Evolutionary conservation across 2,888 invertebrate genomes (phyloP).

Genomic region (Brachyptera risi): DNA sequence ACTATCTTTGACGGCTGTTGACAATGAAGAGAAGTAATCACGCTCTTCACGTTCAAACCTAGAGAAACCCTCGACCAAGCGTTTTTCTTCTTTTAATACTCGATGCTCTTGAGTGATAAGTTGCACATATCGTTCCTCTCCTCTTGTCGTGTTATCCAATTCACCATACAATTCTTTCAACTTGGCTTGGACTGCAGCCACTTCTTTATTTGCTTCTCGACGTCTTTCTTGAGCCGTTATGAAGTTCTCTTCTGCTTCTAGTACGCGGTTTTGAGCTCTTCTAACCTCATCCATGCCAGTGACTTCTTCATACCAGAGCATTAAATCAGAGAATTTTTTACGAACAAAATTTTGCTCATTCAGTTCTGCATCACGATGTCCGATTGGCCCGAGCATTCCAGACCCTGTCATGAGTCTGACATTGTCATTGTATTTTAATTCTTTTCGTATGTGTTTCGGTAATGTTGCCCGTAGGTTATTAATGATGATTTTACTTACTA

Average conservation of each 20-base stretch:
- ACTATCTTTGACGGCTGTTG: slow-evolving; percentile 70
- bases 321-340: slow-evolving; percentile 49
- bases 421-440: neutral
- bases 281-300: slow-evolving; percentile 76
- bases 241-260: slow-evolving; percentile 63
- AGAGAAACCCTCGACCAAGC: slow-evolving; percentile 55
- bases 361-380: neutral
- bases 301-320: slow-evolving; percentile 64
- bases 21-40: slow-evolving; percentile 66
- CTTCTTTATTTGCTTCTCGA: slow-evolving; percentile 56
- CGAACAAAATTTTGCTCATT: slow-evolving; percentile 37
- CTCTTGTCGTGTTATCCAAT: slow-evolving; percentile 70
- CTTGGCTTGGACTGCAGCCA: slow-evolving; percentile 57
- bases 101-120: slow-evolving; percentile 66
- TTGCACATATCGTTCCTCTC: slow-evolving; percentile 70
- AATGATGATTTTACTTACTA: no score
- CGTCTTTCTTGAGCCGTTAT: slow-evolving; percentile 61
- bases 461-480: no score
- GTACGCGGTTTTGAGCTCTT: slow-evolving; percentile 67
- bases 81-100: slow-evolving; percentile 48
- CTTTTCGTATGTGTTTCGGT: neutral
- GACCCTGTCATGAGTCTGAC: neutral
- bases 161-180: slow-evolving; percentile 70
- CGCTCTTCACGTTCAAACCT: slow-evolving; percentile 69
- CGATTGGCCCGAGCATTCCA: no score